phyloP scores from a whole-genome alignment of 2,888 invertebrate species.

The Orthonychiurus folsomi region DNA sequence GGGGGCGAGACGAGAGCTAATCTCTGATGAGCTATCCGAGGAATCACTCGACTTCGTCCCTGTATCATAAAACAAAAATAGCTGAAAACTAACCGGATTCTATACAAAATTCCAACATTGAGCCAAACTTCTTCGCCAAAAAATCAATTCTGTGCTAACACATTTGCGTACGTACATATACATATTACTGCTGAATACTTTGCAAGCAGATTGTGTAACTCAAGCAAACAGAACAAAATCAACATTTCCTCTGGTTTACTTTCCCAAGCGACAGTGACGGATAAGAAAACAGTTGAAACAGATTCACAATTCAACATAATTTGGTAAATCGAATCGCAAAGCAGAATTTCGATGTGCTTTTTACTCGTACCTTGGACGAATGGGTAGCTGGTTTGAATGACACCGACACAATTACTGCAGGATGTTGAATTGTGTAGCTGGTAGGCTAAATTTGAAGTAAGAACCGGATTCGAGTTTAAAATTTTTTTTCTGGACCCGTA shows the following conservation, averaged over 20 bases:
- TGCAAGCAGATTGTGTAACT: too few species aligned
- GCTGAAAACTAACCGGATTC: not conserved
- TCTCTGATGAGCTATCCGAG: not conserved
- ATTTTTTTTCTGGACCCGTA: not conserved
- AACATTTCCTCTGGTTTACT: not conserved
- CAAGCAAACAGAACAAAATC: too few species aligned
- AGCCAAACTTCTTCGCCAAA: not conserved
- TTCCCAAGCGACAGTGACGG: not conserved
- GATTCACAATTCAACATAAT: not conserved
- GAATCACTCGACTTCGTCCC: not conserved
- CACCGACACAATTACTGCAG: not conserved
- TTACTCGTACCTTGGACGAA: not conserved
- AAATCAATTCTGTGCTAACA: not conserved
- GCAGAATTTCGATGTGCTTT: too few species aligned
- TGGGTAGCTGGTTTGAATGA: not conserved
- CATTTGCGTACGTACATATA: too few species aligned
- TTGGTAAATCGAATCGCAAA: not conserved
- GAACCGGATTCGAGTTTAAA: not conserved
- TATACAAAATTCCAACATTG: not conserved
- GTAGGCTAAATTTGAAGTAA: not conserved
- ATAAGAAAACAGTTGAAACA: not conserved
- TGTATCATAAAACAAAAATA: not conserved
- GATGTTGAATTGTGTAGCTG: not conserved
- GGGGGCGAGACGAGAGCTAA: not conserved
- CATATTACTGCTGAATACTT: too few species aligned